Conservation (phyloP, 2,797 vertebrate species). For the Macropus fuliginosus region DNA sequence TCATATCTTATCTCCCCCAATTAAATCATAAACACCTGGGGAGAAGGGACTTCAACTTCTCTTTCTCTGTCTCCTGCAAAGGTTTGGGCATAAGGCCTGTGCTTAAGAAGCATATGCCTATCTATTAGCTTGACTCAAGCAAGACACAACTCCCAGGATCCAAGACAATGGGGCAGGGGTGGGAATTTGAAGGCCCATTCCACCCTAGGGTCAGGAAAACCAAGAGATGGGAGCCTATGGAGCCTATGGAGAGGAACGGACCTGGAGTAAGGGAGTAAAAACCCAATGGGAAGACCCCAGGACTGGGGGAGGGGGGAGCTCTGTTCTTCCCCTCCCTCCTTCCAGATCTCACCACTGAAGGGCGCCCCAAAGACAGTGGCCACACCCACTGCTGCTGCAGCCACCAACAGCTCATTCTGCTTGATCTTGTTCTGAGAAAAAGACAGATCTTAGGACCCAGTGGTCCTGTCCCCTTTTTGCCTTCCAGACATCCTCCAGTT, state of each 20-base stretch:
- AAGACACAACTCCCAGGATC: not conserved
- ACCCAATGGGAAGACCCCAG: not conserved
- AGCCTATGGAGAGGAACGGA: not conserved
- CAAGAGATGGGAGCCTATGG: not conserved
- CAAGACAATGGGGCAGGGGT: not conserved
- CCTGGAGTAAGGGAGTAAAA: not conserved
- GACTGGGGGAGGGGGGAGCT: not conserved
- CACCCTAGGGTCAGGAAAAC: not conserved
- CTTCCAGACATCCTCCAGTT: not conserved
- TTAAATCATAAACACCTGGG: not conserved
- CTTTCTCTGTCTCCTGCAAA: not conserved
- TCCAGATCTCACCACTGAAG: slow-evolving; percentile 89
- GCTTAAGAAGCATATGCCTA: not conserved
- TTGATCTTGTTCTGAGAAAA: slow-evolving; percentile 84
- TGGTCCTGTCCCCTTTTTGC: not conserved
- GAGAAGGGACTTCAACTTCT: not conserved
- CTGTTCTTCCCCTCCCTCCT: fast-evolving
- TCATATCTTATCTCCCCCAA: not conserved
- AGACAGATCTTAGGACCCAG: not conserved
- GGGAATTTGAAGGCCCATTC: not conserved
- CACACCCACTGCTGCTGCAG: slow-evolving; percentile 91
- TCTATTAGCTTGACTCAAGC: not conserved
- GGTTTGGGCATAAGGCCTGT: not conserved
- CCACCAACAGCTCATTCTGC: slow-evolving; percentile 91
- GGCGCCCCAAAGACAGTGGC: slow-evolving; percentile 95